Percentiles rank a stretch among this genome's conserved stretches.
Conservation (phyloP, 2,113 vertebrate genomes). For the Pachypanchax playfairii region DNA sequence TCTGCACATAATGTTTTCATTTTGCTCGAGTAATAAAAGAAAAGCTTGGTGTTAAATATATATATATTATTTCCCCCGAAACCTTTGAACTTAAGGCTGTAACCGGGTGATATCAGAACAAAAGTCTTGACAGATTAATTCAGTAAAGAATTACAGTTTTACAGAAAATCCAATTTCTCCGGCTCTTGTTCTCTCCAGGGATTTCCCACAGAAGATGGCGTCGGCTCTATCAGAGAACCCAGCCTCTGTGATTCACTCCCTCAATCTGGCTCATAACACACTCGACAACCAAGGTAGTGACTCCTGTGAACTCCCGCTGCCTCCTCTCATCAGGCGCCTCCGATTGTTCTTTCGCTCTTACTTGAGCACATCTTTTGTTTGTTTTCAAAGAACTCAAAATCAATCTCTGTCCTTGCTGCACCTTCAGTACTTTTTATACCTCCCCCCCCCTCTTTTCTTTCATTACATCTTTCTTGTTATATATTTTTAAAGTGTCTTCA, state of each 20-base stretch:
- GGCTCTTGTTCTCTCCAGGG: conserved; percentile 70
- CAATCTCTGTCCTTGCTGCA: conserved; percentile 28
- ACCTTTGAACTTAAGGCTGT: background rate
- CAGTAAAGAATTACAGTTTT: background rate
- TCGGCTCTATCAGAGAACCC: conserved; percentile 88
- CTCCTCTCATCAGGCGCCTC: conserved; percentile 22
- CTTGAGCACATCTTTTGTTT: conserved; percentile 32
- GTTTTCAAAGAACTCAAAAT: conserved; percentile 45
- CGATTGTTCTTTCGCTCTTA: conserved; percentile 38
- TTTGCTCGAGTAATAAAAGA: background rate
- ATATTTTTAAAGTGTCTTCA: conserved; percentile 4
- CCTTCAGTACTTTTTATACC: conserved; percentile 21
- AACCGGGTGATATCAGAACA: background rate
- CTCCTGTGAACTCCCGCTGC: conserved; percentile 30
- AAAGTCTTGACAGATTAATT: conserved; percentile 1
- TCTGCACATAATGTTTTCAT: background rate
- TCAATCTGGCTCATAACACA: conserved; percentile 90
- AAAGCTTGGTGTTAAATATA: background rate
- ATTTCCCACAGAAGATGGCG: conserved; percentile 91
- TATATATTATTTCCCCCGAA: background rate
- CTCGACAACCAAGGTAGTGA: conserved; percentile 89
- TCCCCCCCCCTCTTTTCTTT: background rate
- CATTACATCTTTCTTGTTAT: conserved; percentile 13
- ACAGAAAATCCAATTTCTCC: conserved; percentile 3
- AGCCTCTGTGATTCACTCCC: conserved; percentile 85